Evolutionary conservation across 2,797 vertebrate genomes (phyloP), one percentile per base, ranked within the genome.

Genomic region (Centropyge bicolor): DNA sequence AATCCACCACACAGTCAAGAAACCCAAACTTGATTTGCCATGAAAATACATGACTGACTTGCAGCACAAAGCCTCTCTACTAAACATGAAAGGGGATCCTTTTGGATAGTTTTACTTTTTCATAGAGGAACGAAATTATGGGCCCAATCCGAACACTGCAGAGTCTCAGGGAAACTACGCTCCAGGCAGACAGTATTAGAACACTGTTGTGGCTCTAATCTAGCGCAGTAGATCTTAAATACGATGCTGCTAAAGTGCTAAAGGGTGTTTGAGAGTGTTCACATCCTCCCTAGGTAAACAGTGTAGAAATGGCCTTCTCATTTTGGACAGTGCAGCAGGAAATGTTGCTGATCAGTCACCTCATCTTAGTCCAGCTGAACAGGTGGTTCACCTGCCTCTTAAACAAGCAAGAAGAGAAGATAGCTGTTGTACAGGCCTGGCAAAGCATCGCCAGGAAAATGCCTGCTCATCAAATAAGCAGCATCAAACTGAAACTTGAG

Each of bases 281-380:
- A 20, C 22, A 41, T 5, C 24, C 38, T 20, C 27, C 22, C 5
- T 35, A 13, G 54, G 12, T n/a, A n/a, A 60, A 52, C 38, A 1
- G 43, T 14, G 20, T 13, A 13, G 27, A 20, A 64, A 35, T 14
- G 27, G 20, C 38, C n/a, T 20, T 6, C 8, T 0, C 27, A 5
- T 51, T 14, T 46, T 56, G 16, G 43, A 27, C 59, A 35, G 0
- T 27, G n/a, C 49, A 38, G 40, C 36, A 8, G 41, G 41, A 51
- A 61, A 35, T 55, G 2, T 8, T 36, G 3, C 48, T 8, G 38
- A 31, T 68, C 35, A 8, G 36, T 54, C 55, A 49, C 24, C 45
- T 52, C 43, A 65, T 46, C 54, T 46, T n/a, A 70, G 19, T 60
- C 62, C 51, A 69, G 24, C 38, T 41, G 31, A 82, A 17, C 52